These are phyloP conservation scores for Mayetiola destructor DNA, from an alignment of 2,888 invertebrate genomes.

Conservation along the genomic window DNA sequence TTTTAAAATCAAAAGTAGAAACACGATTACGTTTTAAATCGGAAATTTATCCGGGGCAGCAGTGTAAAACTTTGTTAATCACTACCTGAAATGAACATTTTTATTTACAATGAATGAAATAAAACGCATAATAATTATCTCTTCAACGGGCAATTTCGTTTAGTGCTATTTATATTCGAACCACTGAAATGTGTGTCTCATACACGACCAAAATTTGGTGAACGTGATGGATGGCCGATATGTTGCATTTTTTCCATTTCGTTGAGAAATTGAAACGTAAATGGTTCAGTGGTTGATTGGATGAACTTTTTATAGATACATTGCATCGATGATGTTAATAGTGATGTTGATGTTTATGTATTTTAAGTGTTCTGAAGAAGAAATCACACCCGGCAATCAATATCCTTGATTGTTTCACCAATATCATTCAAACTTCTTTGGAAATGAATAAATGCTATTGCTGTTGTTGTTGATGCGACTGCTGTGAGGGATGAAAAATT, in stretches of 20 bases:
- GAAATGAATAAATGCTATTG: not conserved
- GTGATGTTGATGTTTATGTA: not conserved
- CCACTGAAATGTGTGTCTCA: no score
- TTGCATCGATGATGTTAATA: not conserved
- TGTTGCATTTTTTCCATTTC: conserved; percentile 4
- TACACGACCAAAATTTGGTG: no score
- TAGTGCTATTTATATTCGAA: no score
- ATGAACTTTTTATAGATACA: no score
- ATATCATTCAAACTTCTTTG: not conserved
- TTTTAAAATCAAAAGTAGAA: not conserved
- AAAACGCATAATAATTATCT: conserved; percentile 4
- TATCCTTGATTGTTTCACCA: not conserved
- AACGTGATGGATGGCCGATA: no score
- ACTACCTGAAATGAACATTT: not conserved
- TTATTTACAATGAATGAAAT: not conserved
- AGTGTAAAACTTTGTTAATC: no score
- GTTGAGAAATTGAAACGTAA: no score
- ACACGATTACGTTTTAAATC: not conserved
- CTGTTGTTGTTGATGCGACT: not conserved
- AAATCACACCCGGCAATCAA: conserved; percentile 1
- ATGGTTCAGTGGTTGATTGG: no score
- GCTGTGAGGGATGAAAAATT: no score
- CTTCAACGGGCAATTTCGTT: no score
- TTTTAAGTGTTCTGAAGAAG: not conserved
- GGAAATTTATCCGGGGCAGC: no score